Base-by-base conservation (phyloP, 2,888 invertebrate genomes). In the Dryobotodes eremita region DNA sequence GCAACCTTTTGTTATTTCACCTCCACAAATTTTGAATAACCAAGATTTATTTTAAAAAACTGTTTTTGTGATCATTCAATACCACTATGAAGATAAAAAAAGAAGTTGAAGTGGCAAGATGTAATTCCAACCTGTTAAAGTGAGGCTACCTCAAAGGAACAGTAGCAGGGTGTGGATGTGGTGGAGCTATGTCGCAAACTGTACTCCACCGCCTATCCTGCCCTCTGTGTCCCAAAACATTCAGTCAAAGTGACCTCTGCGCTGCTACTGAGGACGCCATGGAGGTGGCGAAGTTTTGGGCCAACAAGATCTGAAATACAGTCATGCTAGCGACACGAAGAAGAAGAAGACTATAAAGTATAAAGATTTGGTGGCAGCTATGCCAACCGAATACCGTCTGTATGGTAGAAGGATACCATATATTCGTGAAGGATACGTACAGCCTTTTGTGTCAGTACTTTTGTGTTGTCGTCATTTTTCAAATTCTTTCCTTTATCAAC, bases 1-100 rank as follows among this genome's bases (percentile, higher is more conserved):
- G 71, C 15, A 46, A 74, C 26, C 23, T 68, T 53, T 68, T 42
- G 36, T 68, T 68, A 26, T 73, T 68, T 53, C 36, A 53, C 68
- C 73, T 36, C 17, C 5, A 72, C 17, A 17, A 17, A n/a, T 66
- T 68, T 48, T 48, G 6, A 64, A 36, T 42, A 46, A 46, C 17
- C 17, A 11, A n/a, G 17, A 31, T 53, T 53, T 20, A 31, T 4
- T 48, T 23, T 23, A 62, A 31, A 31, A 36, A 62, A 36, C 5
- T 10, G 31, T 1, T 62, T 62, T 5, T 62, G 61, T 62, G 31
- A 62, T 62, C 20, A 61, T 26, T 59, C 59, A 15, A 0, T 26
- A 26, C 26, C 31, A 31, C 17, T 61, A 62, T 15, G 26, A 26
- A 59, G 26, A 61, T 36, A 62, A 10, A 11, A 36, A 62, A 36